Evolutionary conservation across 2,113 vertebrate genomes (phyloP), one percentile per base, ranked within the genome.

Genomic region (Cebidichthys violaceus): DNA sequence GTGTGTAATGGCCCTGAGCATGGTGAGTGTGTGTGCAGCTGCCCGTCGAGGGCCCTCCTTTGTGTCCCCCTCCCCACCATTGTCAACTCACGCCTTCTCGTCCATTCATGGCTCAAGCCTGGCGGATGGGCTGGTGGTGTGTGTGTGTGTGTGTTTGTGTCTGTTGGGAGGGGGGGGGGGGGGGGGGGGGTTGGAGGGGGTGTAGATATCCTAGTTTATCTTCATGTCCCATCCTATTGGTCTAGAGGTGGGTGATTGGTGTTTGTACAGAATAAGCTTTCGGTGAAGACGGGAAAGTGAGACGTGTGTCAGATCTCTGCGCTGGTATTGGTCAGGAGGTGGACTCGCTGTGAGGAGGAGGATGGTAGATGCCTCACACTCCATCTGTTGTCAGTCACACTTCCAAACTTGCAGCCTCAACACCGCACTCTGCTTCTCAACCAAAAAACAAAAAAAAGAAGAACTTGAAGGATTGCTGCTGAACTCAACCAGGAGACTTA

Each of bases 21-120:
- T 95, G 94, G 90, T 92, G 92, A 91, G 92, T 94, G 96, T 96
- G 96, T 92, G 95, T 97, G 97, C 97, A 99, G 98, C 98, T 99
- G 98, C 97, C 96, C 91, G 77, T 95, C 93, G 92, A 91, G 95
- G 87, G 93, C 91, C 92, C 91, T 94, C 92, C 77, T 96, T 95
- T 97, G 96, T 97, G 95, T 95, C 90, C 92, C 92, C 91, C 90
- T 94, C 93, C 96, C 77, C 43, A 67, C 89, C 43, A 85, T 89
- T 87, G 86, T 90, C 81, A 83, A 74, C 88, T 82, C 84, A 85
- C 43, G 75, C 89, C 75, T 87, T 86, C 71, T 96, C 65, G 87
- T 96, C 96, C 96, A 97, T 96, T 95, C 95, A 97, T 95, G 95
- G 90, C 94, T 96, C 93, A 55, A 85, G 96, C 96, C 94, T 27